Evolutionary conservation across 2,797 vertebrate species (phyloP).

Genomic region (Lepus oiostolus): DNA sequence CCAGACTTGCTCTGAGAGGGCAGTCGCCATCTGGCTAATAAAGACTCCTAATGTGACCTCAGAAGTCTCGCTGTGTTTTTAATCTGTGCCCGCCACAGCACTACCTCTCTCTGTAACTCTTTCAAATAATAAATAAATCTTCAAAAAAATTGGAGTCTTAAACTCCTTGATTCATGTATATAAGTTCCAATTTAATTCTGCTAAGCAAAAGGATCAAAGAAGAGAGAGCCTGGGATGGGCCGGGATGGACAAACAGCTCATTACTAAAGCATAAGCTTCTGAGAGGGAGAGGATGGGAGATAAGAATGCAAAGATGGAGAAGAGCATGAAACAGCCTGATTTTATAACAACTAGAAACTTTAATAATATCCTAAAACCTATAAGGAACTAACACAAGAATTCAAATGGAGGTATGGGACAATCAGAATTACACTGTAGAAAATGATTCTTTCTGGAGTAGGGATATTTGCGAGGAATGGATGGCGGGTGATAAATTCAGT

Average conservation of each 20-base stretch:
- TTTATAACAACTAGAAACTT: background rate
- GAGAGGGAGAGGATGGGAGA: background rate
- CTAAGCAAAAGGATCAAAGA: background rate
- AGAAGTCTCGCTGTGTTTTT: too few species aligned
- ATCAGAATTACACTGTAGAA: conserved; percentile 22
- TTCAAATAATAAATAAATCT: too few species aligned
- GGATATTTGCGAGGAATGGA: background rate
- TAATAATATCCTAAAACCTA: conserved; percentile 3
- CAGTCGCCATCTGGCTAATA: too few species aligned
- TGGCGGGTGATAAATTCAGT: background rate
- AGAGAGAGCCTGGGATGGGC: background rate
- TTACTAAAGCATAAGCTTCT: background rate
- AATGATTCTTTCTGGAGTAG: background rate
- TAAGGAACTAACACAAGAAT: background rate
- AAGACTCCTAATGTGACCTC: too few species aligned
- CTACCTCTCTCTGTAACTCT: too few species aligned
- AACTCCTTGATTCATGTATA: background rate
- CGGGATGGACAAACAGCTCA: background rate
- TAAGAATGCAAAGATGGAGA: background rate
- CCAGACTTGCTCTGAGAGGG: too few species aligned
- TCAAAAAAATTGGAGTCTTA: background rate
- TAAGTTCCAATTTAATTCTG: background rate
- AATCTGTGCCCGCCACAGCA: too few species aligned
- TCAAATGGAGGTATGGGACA: background rate
- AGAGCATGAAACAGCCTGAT: background rate